These are phyloP conservation scores for Beris chalybata DNA, from an alignment of 2,888 invertebrate species.

Conservation along the genomic window DNA sequence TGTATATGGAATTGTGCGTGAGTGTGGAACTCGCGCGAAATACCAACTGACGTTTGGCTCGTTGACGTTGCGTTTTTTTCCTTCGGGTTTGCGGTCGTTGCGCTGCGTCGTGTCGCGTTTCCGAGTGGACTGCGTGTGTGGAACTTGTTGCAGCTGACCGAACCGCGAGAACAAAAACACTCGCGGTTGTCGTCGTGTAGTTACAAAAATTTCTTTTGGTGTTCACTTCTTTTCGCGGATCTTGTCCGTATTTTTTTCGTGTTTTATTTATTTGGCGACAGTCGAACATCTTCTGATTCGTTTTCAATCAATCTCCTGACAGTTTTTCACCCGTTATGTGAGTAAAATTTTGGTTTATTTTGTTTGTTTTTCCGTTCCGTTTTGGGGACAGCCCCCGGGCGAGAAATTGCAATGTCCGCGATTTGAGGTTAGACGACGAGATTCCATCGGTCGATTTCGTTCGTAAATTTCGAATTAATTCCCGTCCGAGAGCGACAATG, in stretches of 20 bases:
- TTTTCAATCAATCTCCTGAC: slow-evolving; percentile 1
- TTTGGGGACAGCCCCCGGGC: no score
- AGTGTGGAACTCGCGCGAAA: no score
- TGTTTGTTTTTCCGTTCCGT: slow-evolving; percentile 5
- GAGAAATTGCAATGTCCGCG: no score
- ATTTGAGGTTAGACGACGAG: no score
- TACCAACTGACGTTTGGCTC: no score
- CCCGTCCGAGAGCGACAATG: no score
- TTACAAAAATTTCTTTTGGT: slow-evolving; percentile 18
- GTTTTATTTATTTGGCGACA: slow-evolving; percentile 21
- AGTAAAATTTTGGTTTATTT: slow-evolving; percentile 7
- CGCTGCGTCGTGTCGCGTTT: background rate
- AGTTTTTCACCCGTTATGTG: slow-evolving; percentile 4
- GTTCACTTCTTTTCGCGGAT: slow-evolving; percentile 6
- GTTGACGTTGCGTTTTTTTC: no score
- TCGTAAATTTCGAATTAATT: no score
- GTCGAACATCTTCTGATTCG: background rate
- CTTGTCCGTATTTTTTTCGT: slow-evolving; percentile 13
- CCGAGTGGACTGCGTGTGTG: slow-evolving; percentile 19
- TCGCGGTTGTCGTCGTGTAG: slow-evolving; percentile 10
- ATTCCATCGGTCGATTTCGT: no score
- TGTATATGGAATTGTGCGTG: no score
- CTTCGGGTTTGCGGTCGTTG: background rate
- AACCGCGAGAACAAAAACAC: background rate
- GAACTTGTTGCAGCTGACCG: slow-evolving; percentile 7